These are phyloP conservation scores for Jordanella pulchra DNA, from an alignment of 2,797 vertebrate genomes.

Conservation along the genomic window DNA sequence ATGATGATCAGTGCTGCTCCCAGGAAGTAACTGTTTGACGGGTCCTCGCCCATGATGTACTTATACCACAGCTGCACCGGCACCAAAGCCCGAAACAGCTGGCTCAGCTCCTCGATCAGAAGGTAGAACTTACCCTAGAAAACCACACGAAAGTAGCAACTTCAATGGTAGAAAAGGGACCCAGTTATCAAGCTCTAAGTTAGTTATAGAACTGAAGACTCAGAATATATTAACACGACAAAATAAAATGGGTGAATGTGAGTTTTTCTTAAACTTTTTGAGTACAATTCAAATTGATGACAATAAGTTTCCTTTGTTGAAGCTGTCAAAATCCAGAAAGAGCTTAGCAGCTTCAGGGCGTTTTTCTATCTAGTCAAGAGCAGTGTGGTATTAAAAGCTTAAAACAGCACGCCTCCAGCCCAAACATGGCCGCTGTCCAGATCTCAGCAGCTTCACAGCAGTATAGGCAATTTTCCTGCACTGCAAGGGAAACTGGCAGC, in stretches of 20 bases:
- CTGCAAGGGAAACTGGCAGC: constrained; percentile 78
- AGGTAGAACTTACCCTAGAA: constrained; percentile 94
- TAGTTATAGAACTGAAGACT: not conserved
- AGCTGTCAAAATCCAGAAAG: constrained; percentile 43
- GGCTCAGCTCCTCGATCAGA: constrained; percentile 96
- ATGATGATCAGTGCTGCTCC: constrained; percentile 92
- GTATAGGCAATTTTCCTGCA: constrained; percentile 71
- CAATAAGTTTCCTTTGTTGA: constrained; percentile 39
- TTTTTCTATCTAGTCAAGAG: constrained; percentile 74
- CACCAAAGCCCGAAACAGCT: constrained; percentile 93
- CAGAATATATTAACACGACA: not conserved
- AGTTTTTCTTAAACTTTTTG: constrained; percentile 6
- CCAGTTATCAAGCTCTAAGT: not conserved
- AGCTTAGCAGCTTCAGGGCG: constrained; percentile 49
- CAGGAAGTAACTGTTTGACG: constrained; percentile 92
- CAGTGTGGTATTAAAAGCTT: constrained; percentile 75
- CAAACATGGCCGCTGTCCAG: constrained; percentile 75
- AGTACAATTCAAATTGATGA: constrained; percentile 9
- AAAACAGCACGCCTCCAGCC: constrained; percentile 70
- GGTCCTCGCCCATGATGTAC: constrained; percentile 96
- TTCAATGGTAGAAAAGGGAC: not conserved
- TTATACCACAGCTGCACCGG: constrained; percentile 99
- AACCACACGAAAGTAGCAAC: constrained; percentile 24
- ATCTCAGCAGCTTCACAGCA: constrained; percentile 68
- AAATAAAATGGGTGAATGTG: not conserved